Evolutionary conservation across 2,888 invertebrate species (phyloP).

Genomic region (Frankliniella fusca): DNA sequence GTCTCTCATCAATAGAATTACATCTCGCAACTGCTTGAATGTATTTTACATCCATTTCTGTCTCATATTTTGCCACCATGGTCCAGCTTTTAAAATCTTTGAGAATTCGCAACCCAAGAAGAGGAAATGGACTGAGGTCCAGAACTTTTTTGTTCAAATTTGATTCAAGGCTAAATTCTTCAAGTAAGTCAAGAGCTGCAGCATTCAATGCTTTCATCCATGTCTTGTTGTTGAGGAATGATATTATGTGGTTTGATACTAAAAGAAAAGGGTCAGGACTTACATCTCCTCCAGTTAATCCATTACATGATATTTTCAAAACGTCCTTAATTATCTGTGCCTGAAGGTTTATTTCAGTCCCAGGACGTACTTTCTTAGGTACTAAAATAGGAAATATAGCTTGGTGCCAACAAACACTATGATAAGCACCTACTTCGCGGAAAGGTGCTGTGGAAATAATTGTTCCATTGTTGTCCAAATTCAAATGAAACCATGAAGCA

Average conservation of each 20-base stretch:
- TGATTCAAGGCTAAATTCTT: neutral
- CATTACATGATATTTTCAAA: neutral
- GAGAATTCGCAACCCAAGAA: neutral
- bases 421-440: constrained; percentile 33
- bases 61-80: neutral
- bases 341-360: neutral
- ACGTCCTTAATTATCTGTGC: neutral
- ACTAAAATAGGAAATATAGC: constrained; percentile 58
- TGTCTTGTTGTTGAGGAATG: neutral
- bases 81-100: neutral
- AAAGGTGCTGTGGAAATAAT: constrained; percentile 49
- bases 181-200: neutral
- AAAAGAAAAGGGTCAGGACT: neutral
- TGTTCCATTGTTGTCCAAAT: constrained; percentile 58
- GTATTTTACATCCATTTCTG: neutral
- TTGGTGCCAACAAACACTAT: constrained; percentile 66
- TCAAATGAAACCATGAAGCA: constrained; percentile 69
- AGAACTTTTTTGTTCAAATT: neutral
- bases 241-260: neutral
- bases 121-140: neutral
- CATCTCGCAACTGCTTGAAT: neutral
- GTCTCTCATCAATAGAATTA: neutral
- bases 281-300: neutral
- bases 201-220: neutral
- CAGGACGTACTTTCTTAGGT: neutral